Percentiles rank a stretch among this genome's conserved stretches.
Conservation (phyloP, 2,113 vertebrate species). For the Tamias sibiricus region DNA sequence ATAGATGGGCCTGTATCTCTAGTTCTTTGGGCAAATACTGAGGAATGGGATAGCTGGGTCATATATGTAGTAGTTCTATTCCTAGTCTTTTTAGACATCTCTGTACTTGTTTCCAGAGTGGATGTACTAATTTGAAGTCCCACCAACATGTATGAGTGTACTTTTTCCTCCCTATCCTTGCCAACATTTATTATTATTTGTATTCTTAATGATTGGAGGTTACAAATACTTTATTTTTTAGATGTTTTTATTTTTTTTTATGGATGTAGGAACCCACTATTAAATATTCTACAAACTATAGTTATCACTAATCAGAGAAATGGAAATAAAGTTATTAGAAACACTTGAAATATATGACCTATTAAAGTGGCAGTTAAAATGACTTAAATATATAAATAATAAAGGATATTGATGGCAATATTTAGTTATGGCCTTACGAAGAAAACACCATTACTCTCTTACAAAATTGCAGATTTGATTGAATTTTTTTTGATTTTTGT, state of each 20-base stretch:
- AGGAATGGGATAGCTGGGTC: no score
- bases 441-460: not conserved
- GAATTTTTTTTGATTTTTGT: no score
- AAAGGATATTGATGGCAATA: conserved; percentile 5
- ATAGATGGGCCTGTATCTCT: no score
- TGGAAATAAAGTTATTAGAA: not conserved
- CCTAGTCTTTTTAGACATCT: no score
- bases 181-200: no score
- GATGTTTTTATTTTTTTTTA: not conserved
- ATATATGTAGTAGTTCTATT: no score
- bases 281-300: not conserved
- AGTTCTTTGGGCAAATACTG: no score
- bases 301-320: conserved; percentile 31
- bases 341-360: not conserved
- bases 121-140: no score
- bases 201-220: no score
- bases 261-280: not conserved
- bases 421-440: not conserved
- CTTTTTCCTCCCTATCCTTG: no score
- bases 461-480: not conserved
- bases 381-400: not conserved
- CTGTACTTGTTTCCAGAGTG: no score
- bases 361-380: not conserved
- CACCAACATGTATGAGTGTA: no score
- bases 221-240: not conserved